Evolutionary conservation across 2,888 invertebrate genomes (phyloP), one percentile per base, ranked within the genome.

Genomic region (Dione vanillae): DNA sequence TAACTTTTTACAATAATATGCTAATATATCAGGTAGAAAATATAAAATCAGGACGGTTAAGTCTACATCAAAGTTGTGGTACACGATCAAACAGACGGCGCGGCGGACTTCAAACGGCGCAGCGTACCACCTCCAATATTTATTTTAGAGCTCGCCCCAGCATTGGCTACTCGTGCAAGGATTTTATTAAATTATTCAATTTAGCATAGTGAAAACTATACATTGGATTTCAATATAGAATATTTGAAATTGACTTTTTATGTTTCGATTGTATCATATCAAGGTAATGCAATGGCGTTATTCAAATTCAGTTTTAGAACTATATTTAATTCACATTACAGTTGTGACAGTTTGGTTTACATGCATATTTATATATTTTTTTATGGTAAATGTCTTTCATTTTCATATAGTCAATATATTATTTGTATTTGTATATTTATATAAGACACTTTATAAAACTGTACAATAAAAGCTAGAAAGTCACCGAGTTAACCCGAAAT

Each of bases 11-110:
- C 5, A 27, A 27, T 27, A 27, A 27, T 3, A 27, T 27, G 14
- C 8, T 14, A 14, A 35, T 12, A 7, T 58, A 58, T 37, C 47
- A 47, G 37, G 3, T 47, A 49, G 35, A 49, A 35, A 37, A 47
- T 19, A 49, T 47, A 49, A 20, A 64, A 64, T 64, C 19, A 37
- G 47, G 47, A 45, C 27, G 10, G 43, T 45, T 45, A 61, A 45
- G 45, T 58, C 62, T 8, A 61, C 43, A 40, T 49, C 19, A 58
- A 64, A 45, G 45, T 58, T 54, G 83, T 79, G 89, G 89, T 86
- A 86, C 82, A 88, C 84, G 88, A 88, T 83, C 85, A 89, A 90
- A 90, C 86, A 87, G 81, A 12, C 56, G 56, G 56, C 56, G 56
- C 56, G 37, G 56, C 56, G 37, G 37, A 80, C 83, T 82, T 79